Evolutionary conservation across 1,140 invertebrate species (phyloP), one percentile per base, ranked within the genome.

Genomic region (Cydia fagiglandana): DNA sequence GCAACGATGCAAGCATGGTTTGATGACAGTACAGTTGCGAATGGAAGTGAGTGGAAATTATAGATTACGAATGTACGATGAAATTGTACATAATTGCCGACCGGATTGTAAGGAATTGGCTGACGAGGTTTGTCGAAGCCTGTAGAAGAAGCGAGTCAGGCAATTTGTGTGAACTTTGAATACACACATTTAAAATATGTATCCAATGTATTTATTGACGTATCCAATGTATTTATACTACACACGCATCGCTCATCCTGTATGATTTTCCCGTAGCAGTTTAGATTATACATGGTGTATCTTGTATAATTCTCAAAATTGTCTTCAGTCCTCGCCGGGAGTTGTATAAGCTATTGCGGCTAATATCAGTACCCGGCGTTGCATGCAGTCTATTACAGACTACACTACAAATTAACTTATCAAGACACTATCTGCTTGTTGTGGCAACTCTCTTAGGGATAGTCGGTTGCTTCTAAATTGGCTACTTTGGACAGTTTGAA

Each of bases 381-480:
- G 56, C 20, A 61, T 47, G 45, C 13, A 45, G 41, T 2, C 45
- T 15, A 15, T 47, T 47, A 13, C 45, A 47, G 12, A 47, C 45
- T 47, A 47, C 45, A 15, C 45, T 15, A 12, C 56, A 61, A 61
- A 61, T 61, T 56, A 56, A 56, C 15, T 56, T 20, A 61, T 24
- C 56, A 61, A 61, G 56, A 12, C 56, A 61, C 56, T 61, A 61
- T 61, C 56, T 61, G 20, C 56, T 24, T 61, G 20, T 17, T 53
- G 15, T 53, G 50, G 50, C 17, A 61, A 61, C 20, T 61, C 56
- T 61, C 56, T 61, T 12, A 61, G 56, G 56, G 56, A 61, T 24
- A 61, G 17, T 10, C 6, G 50, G 17, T 61, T 12, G 56, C 6
- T 24, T 61, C 17, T 61, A 24, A 61, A 61, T 61, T 61, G 56